These are phyloP conservation scores for Phrynocephalus guinanensis DNA, from an alignment of 2,797 vertebrate species.

Conservation along the genomic window DNA sequence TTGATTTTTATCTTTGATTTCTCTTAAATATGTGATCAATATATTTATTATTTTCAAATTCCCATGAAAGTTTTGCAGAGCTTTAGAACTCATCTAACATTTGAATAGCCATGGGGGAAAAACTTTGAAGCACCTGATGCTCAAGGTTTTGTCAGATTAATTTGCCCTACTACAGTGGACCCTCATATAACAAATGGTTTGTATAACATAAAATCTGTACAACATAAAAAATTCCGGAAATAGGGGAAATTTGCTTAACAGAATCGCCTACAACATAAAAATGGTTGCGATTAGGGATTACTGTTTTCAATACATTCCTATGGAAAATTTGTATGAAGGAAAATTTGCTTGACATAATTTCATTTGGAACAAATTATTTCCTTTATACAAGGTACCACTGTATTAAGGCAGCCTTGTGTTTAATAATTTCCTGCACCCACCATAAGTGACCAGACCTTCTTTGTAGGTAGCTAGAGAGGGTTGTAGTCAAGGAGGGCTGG, in stretches of 20 bases:
- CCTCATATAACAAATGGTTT: too few relatives aligned
- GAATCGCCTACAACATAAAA: too few relatives aligned
- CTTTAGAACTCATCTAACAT: conserved; percentile 3
- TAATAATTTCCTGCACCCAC: neutral
- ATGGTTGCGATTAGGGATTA: too few relatives aligned
- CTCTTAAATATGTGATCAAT: neutral
- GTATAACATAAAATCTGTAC: too few relatives aligned
- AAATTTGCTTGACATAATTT: too few relatives aligned
- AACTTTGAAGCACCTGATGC: neutral
- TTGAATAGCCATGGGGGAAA: neutral
- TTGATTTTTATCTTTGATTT: neutral
- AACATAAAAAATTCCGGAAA: too few relatives aligned
- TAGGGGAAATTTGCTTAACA: too few relatives aligned
- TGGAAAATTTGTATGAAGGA: too few relatives aligned
- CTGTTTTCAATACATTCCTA: too few relatives aligned
- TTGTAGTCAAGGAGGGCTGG: neutral
- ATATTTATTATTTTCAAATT: neutral
- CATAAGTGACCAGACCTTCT: neutral
- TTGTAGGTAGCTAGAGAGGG: neutral
- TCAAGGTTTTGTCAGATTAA: neutral
- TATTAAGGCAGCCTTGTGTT: neutral
- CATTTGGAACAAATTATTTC: too few relatives aligned
- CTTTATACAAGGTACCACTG: too few relatives aligned
- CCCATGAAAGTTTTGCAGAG: neutral
- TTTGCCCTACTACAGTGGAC: neutral